Conservation (phyloP, 2,113 vertebrate species). For the Zosterops japonicus region DNA sequence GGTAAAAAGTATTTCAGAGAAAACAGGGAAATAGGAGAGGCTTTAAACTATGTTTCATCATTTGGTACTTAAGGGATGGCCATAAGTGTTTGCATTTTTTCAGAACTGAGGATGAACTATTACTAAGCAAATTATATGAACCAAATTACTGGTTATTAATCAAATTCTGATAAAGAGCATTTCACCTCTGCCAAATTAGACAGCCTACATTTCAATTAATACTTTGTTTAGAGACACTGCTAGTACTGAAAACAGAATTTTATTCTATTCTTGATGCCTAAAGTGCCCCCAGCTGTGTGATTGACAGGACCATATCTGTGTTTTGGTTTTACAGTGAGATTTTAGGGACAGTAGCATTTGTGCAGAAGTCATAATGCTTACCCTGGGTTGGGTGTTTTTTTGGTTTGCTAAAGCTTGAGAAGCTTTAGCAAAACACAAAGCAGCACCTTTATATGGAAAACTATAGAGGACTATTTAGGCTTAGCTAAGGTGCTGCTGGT, state of each 20-base stretch:
- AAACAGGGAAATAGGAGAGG: background rate
- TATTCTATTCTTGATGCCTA: background rate
- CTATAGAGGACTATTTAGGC: background rate
- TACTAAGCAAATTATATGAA: background rate
- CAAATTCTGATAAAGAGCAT: background rate
- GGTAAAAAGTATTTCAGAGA: background rate
- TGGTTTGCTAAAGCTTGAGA: background rate
- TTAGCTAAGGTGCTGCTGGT: background rate
- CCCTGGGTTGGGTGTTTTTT: rapidly evolving
- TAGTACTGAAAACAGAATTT: background rate
- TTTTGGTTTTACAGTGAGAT: background rate
- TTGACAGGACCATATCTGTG: background rate
- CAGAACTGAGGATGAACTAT: background rate
- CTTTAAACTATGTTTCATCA: background rate
- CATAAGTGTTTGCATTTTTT: background rate
- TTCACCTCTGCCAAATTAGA: background rate
- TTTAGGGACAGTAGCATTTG: background rate
- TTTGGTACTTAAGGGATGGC: background rate
- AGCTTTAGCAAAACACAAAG: background rate
- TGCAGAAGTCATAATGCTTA: background rate
- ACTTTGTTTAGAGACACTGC: background rate
- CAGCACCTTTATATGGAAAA: background rate
- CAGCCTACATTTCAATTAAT: background rate
- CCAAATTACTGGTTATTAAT: background rate
- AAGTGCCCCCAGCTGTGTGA: background rate